Base-by-base conservation (phyloP, 2,113 vertebrate genomes). In the Pluvialis apricaria region DNA sequence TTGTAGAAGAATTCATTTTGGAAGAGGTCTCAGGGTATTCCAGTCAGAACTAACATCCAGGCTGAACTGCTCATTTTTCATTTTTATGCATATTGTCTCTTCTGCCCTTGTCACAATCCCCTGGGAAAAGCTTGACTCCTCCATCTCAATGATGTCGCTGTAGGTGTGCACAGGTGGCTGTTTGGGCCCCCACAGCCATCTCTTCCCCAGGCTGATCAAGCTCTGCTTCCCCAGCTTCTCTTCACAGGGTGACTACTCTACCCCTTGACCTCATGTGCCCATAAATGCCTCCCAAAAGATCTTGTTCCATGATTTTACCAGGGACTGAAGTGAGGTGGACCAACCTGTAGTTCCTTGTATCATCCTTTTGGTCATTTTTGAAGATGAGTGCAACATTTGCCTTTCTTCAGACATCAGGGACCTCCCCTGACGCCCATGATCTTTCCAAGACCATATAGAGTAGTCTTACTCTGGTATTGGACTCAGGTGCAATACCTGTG, bases 61-160 rank as follows among this genome's bases (percentile, higher is more conserved):
- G 44, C 60, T 86, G 20, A 76, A 52, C 62, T 0, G 2, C 61
- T 62, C 3, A 6, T 47, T 54, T 55, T 54, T 72, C 5, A 13
- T 51, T 81, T 75, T 64, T 40, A 36, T 47, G 55, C 11, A 3
- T 73, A 18, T 24, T 55, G 17, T 75, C 40, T 85, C 49, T 71
- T 52, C 40, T 61, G 20, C 32, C 26, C 34, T 65, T 88, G 36
- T 42, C 15, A 7, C 7, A 13, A 2, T 19, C 24, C 15, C 13
- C 24, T 45, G 36, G 6, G 20, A 87, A 58, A 25, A 77, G 4
- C 64, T 51, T 18, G 16, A 45, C 40, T 73, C 45, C 45, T 58
- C 40, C 2, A 4, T 70, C 49, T 69, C 28, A 44, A 0, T 45
- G 71, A 51, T 2, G 2, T 38, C 32, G 24, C 42, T 7, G 2